These are phyloP conservation scores for Stenotaenia linearis DNA, from an alignment of 2,888 invertebrate species.

Conservation along the genomic window DNA sequence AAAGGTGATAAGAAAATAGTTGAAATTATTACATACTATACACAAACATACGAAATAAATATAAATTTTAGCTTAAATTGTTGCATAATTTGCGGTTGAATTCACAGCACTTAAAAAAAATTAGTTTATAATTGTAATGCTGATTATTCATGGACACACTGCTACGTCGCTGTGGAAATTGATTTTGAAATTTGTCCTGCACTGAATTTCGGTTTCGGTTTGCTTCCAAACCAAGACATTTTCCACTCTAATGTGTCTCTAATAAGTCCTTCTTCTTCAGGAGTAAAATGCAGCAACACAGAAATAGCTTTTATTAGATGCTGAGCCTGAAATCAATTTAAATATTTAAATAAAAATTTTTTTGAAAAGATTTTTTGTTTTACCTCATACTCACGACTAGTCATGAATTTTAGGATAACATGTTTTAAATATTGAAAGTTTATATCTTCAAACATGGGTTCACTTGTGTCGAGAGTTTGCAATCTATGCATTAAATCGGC, in stretches of 20 bases:
- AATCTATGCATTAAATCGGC: conserved; percentile 41
- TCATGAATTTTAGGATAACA: conserved; percentile 86
- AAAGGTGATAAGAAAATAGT: not conserved
- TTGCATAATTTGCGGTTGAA: not conserved
- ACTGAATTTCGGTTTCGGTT: conserved; percentile 51
- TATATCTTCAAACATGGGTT: conserved; percentile 55
- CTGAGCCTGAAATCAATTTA: conserved; percentile 62
- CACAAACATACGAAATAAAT: not conserved
- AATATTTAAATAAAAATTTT: not conserved
- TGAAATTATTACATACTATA: not conserved
- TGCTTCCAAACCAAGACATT: conserved; percentile 64
- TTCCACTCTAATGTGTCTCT: conserved; percentile 71
- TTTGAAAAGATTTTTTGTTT: not conserved
- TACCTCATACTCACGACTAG: conserved; percentile 70
- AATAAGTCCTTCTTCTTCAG: conserved; percentile 79
- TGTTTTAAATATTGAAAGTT: conserved; percentile 85
- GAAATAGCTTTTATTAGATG: conserved; percentile 84
- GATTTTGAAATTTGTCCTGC: conserved; percentile 15
- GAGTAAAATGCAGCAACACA: conserved; percentile 71
- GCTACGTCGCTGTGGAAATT: conserved; percentile 8
- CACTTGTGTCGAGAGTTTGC: conserved; percentile 39
- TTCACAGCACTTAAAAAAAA: not conserved
- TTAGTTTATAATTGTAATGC: not conserved
- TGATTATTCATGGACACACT: not conserved
- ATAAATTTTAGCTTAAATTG: not conserved